Base-by-base conservation (phyloP, 2,797 vertebrate species). In the Rhinatrema bivittatum region DNA sequence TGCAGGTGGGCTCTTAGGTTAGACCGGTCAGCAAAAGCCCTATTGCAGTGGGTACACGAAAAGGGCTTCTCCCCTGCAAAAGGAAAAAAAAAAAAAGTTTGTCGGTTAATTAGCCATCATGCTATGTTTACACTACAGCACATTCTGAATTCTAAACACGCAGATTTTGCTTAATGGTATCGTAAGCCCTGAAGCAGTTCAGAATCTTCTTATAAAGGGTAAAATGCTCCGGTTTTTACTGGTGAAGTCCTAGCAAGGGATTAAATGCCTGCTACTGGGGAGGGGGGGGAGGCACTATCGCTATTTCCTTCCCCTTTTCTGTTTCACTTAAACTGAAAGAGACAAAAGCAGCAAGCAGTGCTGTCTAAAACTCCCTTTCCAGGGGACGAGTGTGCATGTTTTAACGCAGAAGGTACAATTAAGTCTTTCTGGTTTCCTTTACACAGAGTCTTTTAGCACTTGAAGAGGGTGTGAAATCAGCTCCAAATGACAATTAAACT, bases 1-100 rank as follows among this genome's bases (percentile, higher is more conserved):
- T 98, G 95, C 65, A 98, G 85, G 72, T 98, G 95, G 21, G 95
- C 95, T 0, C 95, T 84, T 39, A 98, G 90, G 78, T 98, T 98
- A 29, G 95, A 98, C 61, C 95, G 94, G 69, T 98, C 95, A 0
- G 95, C 95, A 7, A 98, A 98, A 21, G 95, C 95, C 1, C 95
- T 82, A 75, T 78, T 97, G 78, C 94, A 98, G 64, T 96, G 93
- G 5, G 91, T 72, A 57, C 84, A 87, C 58, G 82, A 85, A 65
- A 86, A 87, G 10, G 84, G 84, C 58, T 87, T 87, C 62, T 87
- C 84, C 12, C 84, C 84, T 87, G 25, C 1, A 13, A 21, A 32
- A 10, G 43, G 29, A 42, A 29, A 16, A 11, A 32, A 0, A 10
- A 14, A 28, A 4, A 14, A 17, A 52, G 28, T 2, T 22, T 6